Evolutionary conservation across 2,888 invertebrate genomes (phyloP).

Genomic region (Andrena trimmerana): DNA sequence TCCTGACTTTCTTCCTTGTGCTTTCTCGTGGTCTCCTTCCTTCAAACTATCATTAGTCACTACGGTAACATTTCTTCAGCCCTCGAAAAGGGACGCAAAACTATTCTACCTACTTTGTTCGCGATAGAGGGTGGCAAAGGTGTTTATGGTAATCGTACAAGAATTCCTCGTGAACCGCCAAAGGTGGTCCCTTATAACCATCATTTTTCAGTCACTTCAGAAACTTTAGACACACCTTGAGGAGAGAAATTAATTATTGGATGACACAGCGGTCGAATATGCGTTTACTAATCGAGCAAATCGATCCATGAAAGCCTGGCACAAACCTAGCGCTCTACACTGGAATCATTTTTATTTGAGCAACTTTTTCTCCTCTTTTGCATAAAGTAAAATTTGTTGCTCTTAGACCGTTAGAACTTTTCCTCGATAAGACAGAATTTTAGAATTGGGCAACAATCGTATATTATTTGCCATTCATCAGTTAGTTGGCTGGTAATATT

Average conservation of each 20-base stretch:
- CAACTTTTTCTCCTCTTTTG: no score
- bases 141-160: conserved; percentile 80
- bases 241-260: conserved; percentile 34
- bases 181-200: conserved; percentile 73
- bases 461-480: not conserved
- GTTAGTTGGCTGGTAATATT: no score
- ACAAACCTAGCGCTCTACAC: not conserved
- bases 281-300: not conserved
- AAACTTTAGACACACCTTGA: conserved; percentile 22
- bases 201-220: conserved; percentile 71
- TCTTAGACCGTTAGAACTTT: no score
- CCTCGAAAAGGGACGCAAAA: conserved; percentile 72
- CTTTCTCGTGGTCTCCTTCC: conserved; percentile 66
- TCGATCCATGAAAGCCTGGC: not conserved
- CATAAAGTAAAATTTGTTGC: no score
- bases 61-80: conserved; percentile 70
- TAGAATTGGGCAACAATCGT: not conserved
- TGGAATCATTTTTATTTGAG: not conserved
- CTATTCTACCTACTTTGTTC: conserved; percentile 73
- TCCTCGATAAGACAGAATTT: no score
- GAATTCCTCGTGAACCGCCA: conserved; percentile 65
- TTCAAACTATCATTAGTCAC: conserved; percentile 80
- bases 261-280: not conserved
- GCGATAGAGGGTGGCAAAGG: conserved; percentile 73
- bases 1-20: conserved; percentile 72